Evolutionary conservation across 2,113 vertebrate genomes (phyloP), one percentile per base, ranked within the genome.

Genomic region (Tringa solitaria): DNA sequence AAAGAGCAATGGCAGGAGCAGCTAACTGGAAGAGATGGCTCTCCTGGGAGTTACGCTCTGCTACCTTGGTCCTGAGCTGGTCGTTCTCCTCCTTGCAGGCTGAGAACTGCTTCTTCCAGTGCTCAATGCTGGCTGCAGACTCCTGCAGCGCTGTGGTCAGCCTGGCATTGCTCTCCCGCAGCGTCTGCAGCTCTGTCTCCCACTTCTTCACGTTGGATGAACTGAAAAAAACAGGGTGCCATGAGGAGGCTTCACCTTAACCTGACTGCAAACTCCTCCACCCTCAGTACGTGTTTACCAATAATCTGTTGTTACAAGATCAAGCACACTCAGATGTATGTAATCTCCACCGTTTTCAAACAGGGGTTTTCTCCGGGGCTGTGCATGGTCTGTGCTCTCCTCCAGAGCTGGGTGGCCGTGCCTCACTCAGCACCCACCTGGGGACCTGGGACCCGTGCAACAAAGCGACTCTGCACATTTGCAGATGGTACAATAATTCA

Each of bases 121-220:
- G 99, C 92, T 99, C 99, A 3, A 99, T 98, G 56, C 99, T 99
- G 96, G 98, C 98, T 0, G 98, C 98, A 0, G 99, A 99, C 96
- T 99, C 99, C 97, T 99, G 98, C 94, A 99, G 98, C 0, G 99
- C 98, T 0, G 99, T 97, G 77, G 96, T 98, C 94, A 99, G 98
- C 65, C 99, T 97, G 23, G 98, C 98, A 0, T 99, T 99, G 97
- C 98, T 99, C 94, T 99, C 99, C 84, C 98, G 98, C 95, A 99
- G 97, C 7, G 98, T 98, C 98, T 99, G 99, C 93, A 99, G 97
- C 96, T 99, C 99, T 0, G 98, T 98, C 98, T 99, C 99, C 98
- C 99, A 99, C 95, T 99, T 99, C 98, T 99, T 99, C 89, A 99
- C 98, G 0, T 98, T 99, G 97, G 98, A 98, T 17, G 99, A 98